Base-by-base conservation (phyloP, 1,140 invertebrate species). In the Heliconius nattereri region DNA sequence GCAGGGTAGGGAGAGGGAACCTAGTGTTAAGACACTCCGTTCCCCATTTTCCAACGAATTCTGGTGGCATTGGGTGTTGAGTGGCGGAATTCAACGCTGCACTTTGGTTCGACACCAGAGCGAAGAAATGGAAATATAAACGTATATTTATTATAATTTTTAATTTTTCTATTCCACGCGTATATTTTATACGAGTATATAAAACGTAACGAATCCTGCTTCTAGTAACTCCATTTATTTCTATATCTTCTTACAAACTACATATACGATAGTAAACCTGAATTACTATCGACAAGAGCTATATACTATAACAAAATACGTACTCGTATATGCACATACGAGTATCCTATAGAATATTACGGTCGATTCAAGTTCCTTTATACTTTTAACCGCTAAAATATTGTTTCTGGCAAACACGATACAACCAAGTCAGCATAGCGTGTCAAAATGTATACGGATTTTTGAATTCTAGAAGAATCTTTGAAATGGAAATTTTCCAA, bases 321-420 rank as follows among this genome's bases (percentile, higher is more conserved):
- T 29, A 66, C 13, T 26, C 32, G 57, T 71, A 75, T 7, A 35
- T 7, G 40, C 16, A 45, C 13, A 11, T 66, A 66, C 26, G 29
- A 26, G 73, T 75, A 71, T 52, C 19, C 23, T 52, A 72, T 77
- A 52, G 66, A 49, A 85, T 57, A 73, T 71, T 80, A 32, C 40
- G 80, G 66, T 75, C 76, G 75, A 78, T 78, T 86, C 85, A 84
- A 82, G 84, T 88, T 85, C 86, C 83, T 90, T 91, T 87, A 91
- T 88, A 91, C 89, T 92, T 91, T 92, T 89, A 92, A 91, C 87
- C 87, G 83, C 85, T 91, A 91, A 91, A 92, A 92, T 91, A 92
- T 92, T 92, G 91, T 91, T 91, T 87, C 89, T 90, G 91, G 87
- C 86, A 82, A 81, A 78, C 83, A 79, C 88, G 87, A 91, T 90